phyloP scores from a whole-genome alignment of 2,888 invertebrate species.

The Gymnoscelis rufifasciata region DNA sequence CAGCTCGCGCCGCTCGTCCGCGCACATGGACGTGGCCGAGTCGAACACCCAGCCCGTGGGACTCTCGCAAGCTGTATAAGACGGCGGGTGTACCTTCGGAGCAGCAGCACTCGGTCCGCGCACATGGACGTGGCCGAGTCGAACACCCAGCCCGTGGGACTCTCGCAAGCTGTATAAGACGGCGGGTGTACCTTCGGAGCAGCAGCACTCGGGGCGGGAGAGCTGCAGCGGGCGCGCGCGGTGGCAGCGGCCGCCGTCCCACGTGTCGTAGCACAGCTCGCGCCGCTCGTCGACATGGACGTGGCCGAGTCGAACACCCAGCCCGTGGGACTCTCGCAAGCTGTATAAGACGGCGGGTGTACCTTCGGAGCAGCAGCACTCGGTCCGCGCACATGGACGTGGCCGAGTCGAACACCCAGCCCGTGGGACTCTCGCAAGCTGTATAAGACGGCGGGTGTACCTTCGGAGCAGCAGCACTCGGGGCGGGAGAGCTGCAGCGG shows the following conservation, averaged over 20 bases:
- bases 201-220: slow-evolving; percentile 63
- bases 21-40: slow-evolving; percentile 82
- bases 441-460: no score
- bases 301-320: slow-evolving; percentile 83
- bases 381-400: slow-evolving; percentile 85
- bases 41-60: slow-evolving; percentile 86
- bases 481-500: no score
- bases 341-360: no score
- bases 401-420: slow-evolving; percentile 83
- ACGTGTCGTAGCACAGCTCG: slow-evolving; percentile 85
- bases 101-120: no score
- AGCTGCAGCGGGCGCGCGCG: slow-evolving; percentile 59
- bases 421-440: slow-evolving; percentile 89
- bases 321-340: slow-evolving; percentile 89
- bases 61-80: no score
- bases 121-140: slow-evolving; percentile 83
- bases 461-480: no score
- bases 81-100: no score
- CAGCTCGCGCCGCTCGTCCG: slow-evolving; percentile 85
- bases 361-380: no score
- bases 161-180: no score
- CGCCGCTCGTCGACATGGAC: slow-evolving; percentile 85
- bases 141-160: slow-evolving; percentile 86
- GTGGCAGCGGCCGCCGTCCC: slow-evolving; percentile 61
- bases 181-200: slow-evolving; percentile 71